Percentiles rank a stretch among this genome's conserved stretches.
Evolutionary conservation across 2,113 vertebrate genomes (phyloP).

Genomic region (Probosciger aterrimus): DNA sequence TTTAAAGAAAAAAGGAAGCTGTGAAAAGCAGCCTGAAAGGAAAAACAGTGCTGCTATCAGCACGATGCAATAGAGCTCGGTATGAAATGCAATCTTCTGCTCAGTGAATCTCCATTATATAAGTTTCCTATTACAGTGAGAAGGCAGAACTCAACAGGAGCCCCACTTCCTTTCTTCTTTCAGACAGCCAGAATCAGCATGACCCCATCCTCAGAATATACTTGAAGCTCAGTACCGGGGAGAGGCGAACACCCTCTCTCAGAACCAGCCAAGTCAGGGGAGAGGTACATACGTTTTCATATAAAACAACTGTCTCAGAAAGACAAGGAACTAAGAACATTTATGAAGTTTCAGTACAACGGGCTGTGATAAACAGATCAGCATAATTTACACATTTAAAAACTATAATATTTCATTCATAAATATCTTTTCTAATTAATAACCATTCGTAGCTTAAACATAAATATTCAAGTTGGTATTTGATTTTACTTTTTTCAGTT

Average conservation of each 20-base stretch:
- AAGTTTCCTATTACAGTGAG: neutral
- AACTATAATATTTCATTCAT: slow-evolving; percentile 72
- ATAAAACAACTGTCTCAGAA: slow-evolving; percentile 26
- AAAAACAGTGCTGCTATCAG: neutral
- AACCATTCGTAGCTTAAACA: slow-evolving; percentile 62
- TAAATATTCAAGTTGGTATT: slow-evolving; percentile 81
- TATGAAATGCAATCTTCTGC: slow-evolving; percentile 9
- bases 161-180: neutral
- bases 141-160: neutral
- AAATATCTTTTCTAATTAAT: slow-evolving; percentile 73
- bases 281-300: neutral
- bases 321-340: slow-evolving; percentile 29
- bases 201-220: neutral
- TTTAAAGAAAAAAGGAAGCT: neutral
- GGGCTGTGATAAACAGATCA: slow-evolving; percentile 49
- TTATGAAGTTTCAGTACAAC: slow-evolving; percentile 6
- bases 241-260: neutral
- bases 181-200: neutral
- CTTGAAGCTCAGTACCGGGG: neutral
- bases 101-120: neutral
- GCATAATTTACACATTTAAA: slow-evolving; percentile 76
- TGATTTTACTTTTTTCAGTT: slow-evolving; percentile 65
- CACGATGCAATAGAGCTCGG: neutral
- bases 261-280: neutral
- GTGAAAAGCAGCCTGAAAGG: neutral